Conservation (phyloP, 2,797 vertebrate species). For the Pagetopsis macropterus region DNA sequence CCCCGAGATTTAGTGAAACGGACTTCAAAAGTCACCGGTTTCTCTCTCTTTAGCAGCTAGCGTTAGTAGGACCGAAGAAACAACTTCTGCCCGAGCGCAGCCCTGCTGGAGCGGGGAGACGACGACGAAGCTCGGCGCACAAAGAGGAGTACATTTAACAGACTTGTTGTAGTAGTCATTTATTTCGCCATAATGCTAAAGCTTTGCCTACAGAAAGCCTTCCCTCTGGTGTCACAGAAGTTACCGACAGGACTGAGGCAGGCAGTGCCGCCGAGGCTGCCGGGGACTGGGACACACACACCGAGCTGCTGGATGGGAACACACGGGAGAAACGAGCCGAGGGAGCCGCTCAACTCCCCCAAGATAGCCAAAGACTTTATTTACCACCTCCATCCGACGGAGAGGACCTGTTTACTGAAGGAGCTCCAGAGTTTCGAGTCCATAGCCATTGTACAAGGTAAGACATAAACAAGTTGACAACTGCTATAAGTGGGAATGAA, state of each 20-base stretch:
- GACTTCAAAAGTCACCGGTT: background rate
- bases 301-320: slow-evolving; percentile 84
- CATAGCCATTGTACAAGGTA: slow-evolving; percentile 91
- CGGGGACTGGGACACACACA: slow-evolving; percentile 17
- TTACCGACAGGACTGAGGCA: slow-evolving; percentile 7
- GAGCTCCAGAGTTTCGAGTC: slow-evolving; percentile 94
- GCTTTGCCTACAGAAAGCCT: slow-evolving; percentile 44
- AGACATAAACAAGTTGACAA: slow-evolving; percentile 40
- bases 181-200: slow-evolving; percentile 47
- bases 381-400: slow-evolving; percentile 89
- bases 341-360: slow-evolving; percentile 88
- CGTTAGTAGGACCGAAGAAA: background rate
- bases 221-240: slow-evolving; percentile 40
- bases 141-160: background rate
- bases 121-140: background rate
- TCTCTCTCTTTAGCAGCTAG: background rate
- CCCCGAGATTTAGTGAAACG: background rate
- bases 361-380: slow-evolving; percentile 91
- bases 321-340: slow-evolving; percentile 87
- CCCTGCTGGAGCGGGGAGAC: background rate
- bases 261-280: background rate
- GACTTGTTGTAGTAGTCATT: background rate
- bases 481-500: background rate
- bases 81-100: slow-evolving; percentile 44
- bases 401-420: slow-evolving; percentile 88